Evolutionary conservation across 1,140 invertebrate genomes (phyloP), one percentile per base, ranked within the genome.

Genomic region (Chrysoperla carnea): DNA sequence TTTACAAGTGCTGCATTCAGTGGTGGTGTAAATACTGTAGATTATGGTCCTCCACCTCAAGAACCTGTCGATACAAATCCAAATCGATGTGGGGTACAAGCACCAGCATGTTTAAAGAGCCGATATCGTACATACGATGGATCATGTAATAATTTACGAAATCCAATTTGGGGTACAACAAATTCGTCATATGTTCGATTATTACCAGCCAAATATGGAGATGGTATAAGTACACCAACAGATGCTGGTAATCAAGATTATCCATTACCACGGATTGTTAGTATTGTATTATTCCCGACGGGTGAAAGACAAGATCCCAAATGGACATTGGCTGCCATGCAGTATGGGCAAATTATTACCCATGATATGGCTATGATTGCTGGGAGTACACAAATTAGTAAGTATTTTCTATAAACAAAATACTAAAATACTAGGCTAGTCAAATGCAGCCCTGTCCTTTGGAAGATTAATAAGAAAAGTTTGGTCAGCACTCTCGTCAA

Each of bases 311-410:
- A 66, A 17, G 81, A 87, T 59, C 74, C 68, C 0, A 59, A 73
- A 37, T 84, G 74, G 64, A 82, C 78, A 4, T 58, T 88, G 2
- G 73, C 72, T n/a, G 70, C 82, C 13, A 87, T 88, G 76, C 82
- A 88, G 48, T 89, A 78, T 72, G 85, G 84, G 7, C 86, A 90
- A 59, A 81, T 90, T 40, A 77, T 90, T 17, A 84, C 84, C 6
- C 85, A 90, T 56, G 85, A 91, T 52, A 84, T 88, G 78, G 80
- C 75, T 37, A 66, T 84, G 59, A 73, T 78, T 36, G 76, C 76
- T 43, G 77, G 76, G 23, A 62, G 58, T 28, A 77, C 79, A 6
- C 80, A 84, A 60, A 72, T 75, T 15, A 77, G 81, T 84, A 67
- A 71, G 75, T 68, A 55, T 39, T 42, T 41, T 41, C 12, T n/a